These are phyloP conservation scores for Gonioctena quinquepunctata DNA, from an alignment of 1,140 invertebrate species.

Conservation along the genomic window DNA sequence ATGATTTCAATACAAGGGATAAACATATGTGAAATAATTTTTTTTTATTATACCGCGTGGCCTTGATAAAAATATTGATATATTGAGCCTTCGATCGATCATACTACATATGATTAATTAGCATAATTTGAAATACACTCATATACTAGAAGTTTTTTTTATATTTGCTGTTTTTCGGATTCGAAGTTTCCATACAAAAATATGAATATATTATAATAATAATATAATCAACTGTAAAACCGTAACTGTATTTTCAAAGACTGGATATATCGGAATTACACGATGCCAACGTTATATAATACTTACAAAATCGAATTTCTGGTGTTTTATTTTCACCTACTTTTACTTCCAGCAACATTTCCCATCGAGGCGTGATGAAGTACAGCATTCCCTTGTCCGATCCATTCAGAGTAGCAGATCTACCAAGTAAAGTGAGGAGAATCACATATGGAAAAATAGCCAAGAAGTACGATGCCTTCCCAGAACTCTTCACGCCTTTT, in stretches of 20 bases:
- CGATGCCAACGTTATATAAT: neutral
- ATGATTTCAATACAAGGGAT: no score
- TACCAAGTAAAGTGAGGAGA: conserved; percentile 73
- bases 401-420: conserved; percentile 75
- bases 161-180: no score
- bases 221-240: neutral
- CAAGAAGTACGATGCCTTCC: conserved; percentile 81
- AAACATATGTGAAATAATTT: no score
- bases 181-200: no score
- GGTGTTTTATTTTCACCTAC: conserved; percentile 44
- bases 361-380: conserved; percentile 70
- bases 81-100: no score
- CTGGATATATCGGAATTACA: neutral
- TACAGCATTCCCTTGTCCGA: conserved; percentile 75
- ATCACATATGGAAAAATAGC: conserved; percentile 86
- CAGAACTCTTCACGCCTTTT: conserved; percentile 77
- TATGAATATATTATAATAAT: no score
- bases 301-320: neutral
- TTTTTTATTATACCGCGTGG: no score
- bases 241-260: neutral
- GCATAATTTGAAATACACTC: no score
- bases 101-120: no score
- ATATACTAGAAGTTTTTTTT: no score
- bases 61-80: no score
- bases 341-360: conserved; percentile 63